Base-by-base conservation (phyloP, 2,888 invertebrate genomes). In the Hirtodrosophila histrioides region DNA sequence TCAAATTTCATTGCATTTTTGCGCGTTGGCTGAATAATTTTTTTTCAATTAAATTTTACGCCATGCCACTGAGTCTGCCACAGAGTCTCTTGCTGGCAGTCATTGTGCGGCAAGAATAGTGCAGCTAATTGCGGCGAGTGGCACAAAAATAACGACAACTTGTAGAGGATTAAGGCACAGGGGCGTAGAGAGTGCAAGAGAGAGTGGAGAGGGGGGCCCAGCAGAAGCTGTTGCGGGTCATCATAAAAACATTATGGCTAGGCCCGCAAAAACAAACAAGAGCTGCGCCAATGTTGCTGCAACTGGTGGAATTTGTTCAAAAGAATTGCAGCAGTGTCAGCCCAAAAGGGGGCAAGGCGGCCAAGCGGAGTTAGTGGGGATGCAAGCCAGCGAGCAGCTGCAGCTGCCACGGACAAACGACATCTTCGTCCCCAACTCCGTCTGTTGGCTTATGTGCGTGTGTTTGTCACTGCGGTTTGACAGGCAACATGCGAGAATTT, bases 401-500 rank as follows among this genome's bases (percentile, higher is more conserved):
- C 87, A 76, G 73, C 51, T 79, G 70, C 80, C 65, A 44, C 65
- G 60, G 60, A 56, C 64, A 63, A 43, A 51, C 75, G 60, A 65
- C 70, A 46, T 62, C 60, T 35, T 29, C 50, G 11, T 43, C 27
- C 23, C 27, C 46, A 44, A 41, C 36, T 50, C 35, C 27, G 4
- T n/a, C 0, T 12, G 24, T 50, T 23, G 35, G 41, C 35, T 40
- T 12, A 12, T 63, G 62, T 67, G 78, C 65, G 68, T 86, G 66
- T 86, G 70, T 87, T 69, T 88, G 82, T 85, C 79, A 76, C 73
- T 87, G 89, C 87, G 83, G 86, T 86, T 88, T 90, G 91, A 91
- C 91, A 91, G 87, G 85, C 89, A 87, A 90, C 90, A 91, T 90
- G 90, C 86, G 88, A 89, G 87, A 87, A 88, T 90, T 90, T 90